These are phyloP conservation scores for Sphenodon punctatus DNA, from an alignment of 2,797 vertebrate species.

Conservation along the genomic window DNA sequence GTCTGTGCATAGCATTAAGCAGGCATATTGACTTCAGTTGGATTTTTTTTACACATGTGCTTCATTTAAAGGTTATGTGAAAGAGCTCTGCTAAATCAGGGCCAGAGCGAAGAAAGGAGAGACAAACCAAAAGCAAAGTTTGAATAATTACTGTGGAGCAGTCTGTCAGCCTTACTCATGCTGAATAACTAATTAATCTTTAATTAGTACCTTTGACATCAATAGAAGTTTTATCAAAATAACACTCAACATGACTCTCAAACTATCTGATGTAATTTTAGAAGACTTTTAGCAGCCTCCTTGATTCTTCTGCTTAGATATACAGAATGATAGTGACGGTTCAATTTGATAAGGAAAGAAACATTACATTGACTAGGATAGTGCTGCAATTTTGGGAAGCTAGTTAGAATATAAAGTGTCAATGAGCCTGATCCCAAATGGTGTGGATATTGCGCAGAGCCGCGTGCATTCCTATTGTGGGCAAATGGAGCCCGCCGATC, in stretches of 20 bases:
- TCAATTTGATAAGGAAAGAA: background rate
- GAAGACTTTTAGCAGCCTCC: background rate
- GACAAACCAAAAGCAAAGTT: fast-evolving
- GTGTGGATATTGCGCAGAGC: too few relatives aligned
- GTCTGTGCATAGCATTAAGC: too few relatives aligned
- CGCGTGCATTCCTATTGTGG: too few relatives aligned
- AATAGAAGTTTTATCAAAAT: background rate
- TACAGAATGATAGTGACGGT: background rate
- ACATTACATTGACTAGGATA: fast-evolving
- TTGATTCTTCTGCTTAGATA: background rate
- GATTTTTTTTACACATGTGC: too few relatives aligned
- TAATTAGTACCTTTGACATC: background rate
- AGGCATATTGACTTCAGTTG: too few relatives aligned
- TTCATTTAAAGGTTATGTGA: too few relatives aligned
- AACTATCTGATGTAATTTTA: background rate
- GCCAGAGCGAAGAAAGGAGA: background rate
- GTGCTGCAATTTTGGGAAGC: fast-evolving
- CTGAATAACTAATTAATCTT: background rate
- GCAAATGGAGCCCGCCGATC: too few relatives aligned
- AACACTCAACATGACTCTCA: background rate
- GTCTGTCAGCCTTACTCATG: background rate
- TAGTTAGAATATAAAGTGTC: background rate
- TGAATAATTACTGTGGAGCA: fast-evolving
- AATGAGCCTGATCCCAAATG: too few relatives aligned
- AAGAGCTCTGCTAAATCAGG: background rate